Percentiles rank a stretch among this genome's conserved stretches.
phyloP scores from a whole-genome alignment of 2,113 vertebrate species.

The Globicephala melas region DNA sequence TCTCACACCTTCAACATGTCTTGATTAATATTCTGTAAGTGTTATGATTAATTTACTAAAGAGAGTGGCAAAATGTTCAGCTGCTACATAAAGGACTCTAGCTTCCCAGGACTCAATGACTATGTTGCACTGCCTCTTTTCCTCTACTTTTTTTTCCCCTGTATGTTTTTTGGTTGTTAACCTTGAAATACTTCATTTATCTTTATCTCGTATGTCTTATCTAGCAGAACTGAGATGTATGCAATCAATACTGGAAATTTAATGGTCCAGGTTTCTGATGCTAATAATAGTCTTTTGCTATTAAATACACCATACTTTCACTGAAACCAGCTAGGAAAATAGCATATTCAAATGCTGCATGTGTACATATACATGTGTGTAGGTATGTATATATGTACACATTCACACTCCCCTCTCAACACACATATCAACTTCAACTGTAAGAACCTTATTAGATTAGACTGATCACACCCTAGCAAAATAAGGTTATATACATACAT shows the following conservation, averaged over 20 bases:
- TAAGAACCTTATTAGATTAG: background rate
- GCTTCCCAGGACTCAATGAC: background rate
- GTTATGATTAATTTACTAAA: slow-evolving; percentile 1
- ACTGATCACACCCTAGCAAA: slow-evolving; percentile 3
- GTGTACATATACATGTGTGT: background rate
- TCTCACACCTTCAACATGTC: background rate
- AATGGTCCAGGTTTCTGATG: background rate
- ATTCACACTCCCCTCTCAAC: background rate
- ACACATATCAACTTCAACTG: background rate
- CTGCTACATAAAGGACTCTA: background rate
- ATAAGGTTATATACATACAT: background rate
- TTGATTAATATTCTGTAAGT: background rate
- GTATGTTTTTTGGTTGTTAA: background rate
- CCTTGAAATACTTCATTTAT: background rate
- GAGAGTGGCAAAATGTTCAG: background rate
- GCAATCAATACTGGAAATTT: slow-evolving; percentile 5
- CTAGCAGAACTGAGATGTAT: background rate
- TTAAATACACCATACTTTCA: background rate
- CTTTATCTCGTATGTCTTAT: background rate
- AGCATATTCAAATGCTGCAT: background rate
- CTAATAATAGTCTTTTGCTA: background rate
- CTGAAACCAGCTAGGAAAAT: background rate
- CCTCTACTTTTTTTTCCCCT: background rate
- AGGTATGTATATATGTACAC: background rate
- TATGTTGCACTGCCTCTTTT: background rate